These are phyloP conservation scores for Bombus consobrinus DNA, from an alignment of 1,140 invertebrate genomes.

Conservation along the genomic window DNA sequence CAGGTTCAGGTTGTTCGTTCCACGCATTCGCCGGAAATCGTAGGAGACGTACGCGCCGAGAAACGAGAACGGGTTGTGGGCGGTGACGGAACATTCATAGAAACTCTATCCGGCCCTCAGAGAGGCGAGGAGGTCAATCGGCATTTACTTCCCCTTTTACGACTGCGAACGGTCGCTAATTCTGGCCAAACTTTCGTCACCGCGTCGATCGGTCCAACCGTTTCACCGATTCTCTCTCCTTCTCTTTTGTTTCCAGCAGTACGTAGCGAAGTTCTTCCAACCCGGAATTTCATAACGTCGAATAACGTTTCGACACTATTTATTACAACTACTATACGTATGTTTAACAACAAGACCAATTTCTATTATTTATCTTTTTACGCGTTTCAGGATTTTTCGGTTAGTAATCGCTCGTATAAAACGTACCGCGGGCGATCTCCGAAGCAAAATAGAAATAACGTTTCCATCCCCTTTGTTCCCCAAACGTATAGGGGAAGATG, in stretches of 20 bases:
- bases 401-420: neutral
- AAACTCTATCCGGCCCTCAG: constrained; percentile 79
- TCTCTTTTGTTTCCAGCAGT: too few relatives aligned
- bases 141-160: constrained; percentile 76
- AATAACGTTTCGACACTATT: too few relatives aligned
- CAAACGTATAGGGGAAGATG: constrained; percentile 50
- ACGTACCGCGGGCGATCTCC: rapidly evolving
- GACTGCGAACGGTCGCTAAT: constrained; percentile 65
- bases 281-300: too few relatives aligned
- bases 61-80: constrained; percentile 77
- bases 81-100: constrained; percentile 81
- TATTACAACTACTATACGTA: rapidly evolving
- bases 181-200: neutral
- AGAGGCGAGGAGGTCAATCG: constrained; percentile 77
- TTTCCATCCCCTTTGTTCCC: constrained; percentile 7
- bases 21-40: constrained; percentile 57
- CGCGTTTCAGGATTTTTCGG: too few relatives aligned
- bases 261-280: too few relatives aligned
- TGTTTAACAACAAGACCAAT: too few relatives aligned
- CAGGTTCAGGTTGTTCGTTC: neutral
- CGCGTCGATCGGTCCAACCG: neutral
- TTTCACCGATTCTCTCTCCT: neutral
- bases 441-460: neutral
- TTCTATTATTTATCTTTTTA: too few relatives aligned
- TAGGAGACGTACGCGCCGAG: constrained; percentile 57